Evolutionary conservation across 2,797 vertebrate genomes (phyloP), one percentile per base, ranked within the genome.

Genomic region (Halcyon chelicuti): DNA sequence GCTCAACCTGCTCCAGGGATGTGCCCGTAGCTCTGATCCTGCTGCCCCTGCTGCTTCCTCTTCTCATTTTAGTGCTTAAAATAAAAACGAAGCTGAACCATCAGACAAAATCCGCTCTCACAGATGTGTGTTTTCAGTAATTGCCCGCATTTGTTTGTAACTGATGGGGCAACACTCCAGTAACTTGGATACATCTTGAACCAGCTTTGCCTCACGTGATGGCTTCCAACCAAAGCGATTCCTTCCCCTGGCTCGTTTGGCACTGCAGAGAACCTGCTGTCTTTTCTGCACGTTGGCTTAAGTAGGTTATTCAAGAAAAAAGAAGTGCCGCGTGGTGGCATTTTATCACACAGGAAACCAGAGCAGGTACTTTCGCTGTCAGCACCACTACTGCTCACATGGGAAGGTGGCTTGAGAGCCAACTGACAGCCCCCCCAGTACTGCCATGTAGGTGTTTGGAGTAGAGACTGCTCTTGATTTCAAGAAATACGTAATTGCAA

Each of bases 1-100:
- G 42, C 26, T 21, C 1, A 1, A 37, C 25, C 21, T 1, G 0
- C 28, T 18, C 31, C 1, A 0, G 39, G n/a, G 33, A 47, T 1
- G 0, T 17, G 18, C 65, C 35, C 1, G 2, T 46, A 73, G 67
- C 60, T 40, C 44, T 2, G 6, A 20, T 22, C 14, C 51, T 0
- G 0, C 62, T 33, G 73, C 25, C 44, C 71, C 54, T 75, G 55
- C 12, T 37, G 47, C 16, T 51, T 57, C 7, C 46, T 54, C 25
- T 58, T 51, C 17, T 79, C 28, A 26, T 89, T 67, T 42, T 35
- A 72, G 21, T 47, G 37, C 52, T 74, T 44, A 40, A 87, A 88
- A 33, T 31, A 49, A 81, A 68, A 62, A 2, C 1, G 49, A 31
- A 4, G 67, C 6, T 20, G 71, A 87, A 72, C 37, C 1, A 1